Base-by-base conservation (phyloP, 2,888 invertebrate species). In the Hirudinaria manillensis region DNA sequence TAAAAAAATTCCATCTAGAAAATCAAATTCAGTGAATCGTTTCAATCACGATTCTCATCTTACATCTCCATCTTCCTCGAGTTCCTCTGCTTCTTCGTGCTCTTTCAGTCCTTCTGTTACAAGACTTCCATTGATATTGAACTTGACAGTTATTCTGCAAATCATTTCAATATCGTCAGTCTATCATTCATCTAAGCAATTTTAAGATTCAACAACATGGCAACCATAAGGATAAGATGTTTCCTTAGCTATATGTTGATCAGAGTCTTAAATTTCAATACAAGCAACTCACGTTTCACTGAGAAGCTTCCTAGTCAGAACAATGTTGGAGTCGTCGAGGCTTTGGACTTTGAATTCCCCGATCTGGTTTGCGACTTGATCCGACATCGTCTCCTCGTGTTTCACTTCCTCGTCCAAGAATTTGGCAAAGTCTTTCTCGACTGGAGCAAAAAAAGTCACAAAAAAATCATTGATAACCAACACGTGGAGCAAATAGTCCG, bases 81-180 rank as follows among this genome's bases (percentile, higher is more conserved):
- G 13, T 45, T 45, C 45, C 45, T 45, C 45, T 45, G 90, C 89
- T 2, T 89, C 79, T 76, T 90, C 90, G 1, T 90, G 89, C 70
- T 90, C 91, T n/a, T 77, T 78, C 7, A 75, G 61, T 10, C 29
- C 24, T 10, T 27, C 24, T 61, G 24, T 32, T 1, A 29, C 68
- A 6, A 97, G 95, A 0, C 94, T 92, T 86, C 96, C 94, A 85
- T 97, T 98, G 0, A 98, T 92, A 84, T 95, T 96, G 85, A 96
- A 92, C 75, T 89, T 90, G 67, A 97, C 89, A 72, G 88, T 89
- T 78, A 94, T 89, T 78, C 92, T 92, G 82, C 36, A 86, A 61
- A 68, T 24, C n/a, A 78, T n/a, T 27, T 29, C 34, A n/a, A 53
- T 55, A 21, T 56, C 13, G 29, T 29, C 36, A 36, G 24, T 6